Conservation (phyloP, 2,888 invertebrate genomes). For the Dryocosmus kuriphilus region DNA sequence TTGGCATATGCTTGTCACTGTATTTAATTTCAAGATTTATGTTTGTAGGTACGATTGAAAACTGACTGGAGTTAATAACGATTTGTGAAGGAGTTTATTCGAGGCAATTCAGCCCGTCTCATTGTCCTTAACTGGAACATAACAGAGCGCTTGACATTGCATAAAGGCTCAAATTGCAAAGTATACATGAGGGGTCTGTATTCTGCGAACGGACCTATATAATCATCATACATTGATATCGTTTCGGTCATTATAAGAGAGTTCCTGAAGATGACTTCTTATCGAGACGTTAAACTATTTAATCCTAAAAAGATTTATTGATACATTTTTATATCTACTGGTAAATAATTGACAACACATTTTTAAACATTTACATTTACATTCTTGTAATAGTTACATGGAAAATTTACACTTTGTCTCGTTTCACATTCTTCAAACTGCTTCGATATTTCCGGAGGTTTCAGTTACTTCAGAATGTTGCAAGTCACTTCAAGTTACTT, state of each 20-base stretch:
- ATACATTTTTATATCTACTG: no score
- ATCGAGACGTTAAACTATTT: not conserved
- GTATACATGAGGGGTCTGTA: slow-evolving; percentile 48
- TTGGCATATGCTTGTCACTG: no score
- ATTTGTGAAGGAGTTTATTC: slow-evolving; percentile 67
- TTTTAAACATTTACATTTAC: no score
- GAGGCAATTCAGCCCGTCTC: slow-evolving; percentile 69
- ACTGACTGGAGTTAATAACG: slow-evolving; percentile 57
- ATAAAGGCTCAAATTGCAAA: slow-evolving; percentile 68
- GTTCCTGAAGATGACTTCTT: not conserved
- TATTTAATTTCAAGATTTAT: not conserved
- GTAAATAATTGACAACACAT: no score
- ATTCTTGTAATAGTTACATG: no score
- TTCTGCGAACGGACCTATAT: slow-evolving; percentile 43
- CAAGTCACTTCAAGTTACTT: no score
- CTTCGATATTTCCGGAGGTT: no score
- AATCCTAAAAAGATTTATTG: no score
- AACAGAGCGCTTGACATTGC: slow-evolving; percentile 70
- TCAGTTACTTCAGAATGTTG: no score
- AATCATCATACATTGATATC: not conserved
- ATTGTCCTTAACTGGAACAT: slow-evolving; percentile 72
- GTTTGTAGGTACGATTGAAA: not conserved
- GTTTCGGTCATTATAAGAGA: not conserved
- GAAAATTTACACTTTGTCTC: no score
- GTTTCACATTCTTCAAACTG: no score